Percentiles rank a stretch among this genome's conserved stretches.
Conservation (phyloP, 2,888 invertebrate genomes). For the Endotricha flammealis region DNA sequence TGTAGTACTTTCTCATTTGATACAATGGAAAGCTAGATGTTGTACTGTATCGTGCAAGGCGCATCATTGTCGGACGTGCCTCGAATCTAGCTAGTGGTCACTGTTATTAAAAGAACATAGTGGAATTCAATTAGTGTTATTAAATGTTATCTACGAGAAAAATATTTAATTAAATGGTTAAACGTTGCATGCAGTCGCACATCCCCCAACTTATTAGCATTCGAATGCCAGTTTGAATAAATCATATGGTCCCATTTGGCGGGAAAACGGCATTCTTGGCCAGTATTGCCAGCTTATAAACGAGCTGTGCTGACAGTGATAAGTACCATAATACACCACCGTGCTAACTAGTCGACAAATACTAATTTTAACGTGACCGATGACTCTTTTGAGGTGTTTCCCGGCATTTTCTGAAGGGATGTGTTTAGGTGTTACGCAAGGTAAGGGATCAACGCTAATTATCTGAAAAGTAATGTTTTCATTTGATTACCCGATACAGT, state of each 20-base stretch:
- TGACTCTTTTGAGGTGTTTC: conserved; percentile 47
- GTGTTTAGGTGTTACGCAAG: conserved; percentile 18
- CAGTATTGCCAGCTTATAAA: conserved; percentile 56
- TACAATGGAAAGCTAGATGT: conserved; percentile 17
- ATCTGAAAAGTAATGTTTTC: not conserved
- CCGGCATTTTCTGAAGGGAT: conserved; percentile 33
- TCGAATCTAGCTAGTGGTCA: not conserved
- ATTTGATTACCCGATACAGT: too few species aligned
- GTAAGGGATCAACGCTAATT: not conserved
- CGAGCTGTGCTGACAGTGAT: conserved; percentile 42
- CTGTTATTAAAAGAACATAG: too few species aligned
- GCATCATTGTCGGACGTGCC: conserved; percentile 3
- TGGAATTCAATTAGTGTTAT: too few species aligned
- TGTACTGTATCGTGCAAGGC: conserved; percentile 5
- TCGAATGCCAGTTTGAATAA: conserved; percentile 45
- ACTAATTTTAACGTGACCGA: conserved; percentile 38
- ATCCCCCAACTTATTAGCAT: conserved; percentile 46
- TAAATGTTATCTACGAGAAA: too few species aligned
- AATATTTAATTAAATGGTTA: too few species aligned
- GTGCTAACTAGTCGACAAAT: conserved; percentile 38
- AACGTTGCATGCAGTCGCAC: too few species aligned
- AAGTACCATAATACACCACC: conserved; percentile 21
- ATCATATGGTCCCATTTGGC: conserved; percentile 49
- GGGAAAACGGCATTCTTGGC: conserved; percentile 42
- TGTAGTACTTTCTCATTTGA: conserved; percentile 22